A percentile compares a stretch with the other conserved stretches of the same genome.
Conservation (phyloP, 64 coral and sea anemone species). For the Stylophora pistillata region DNA sequence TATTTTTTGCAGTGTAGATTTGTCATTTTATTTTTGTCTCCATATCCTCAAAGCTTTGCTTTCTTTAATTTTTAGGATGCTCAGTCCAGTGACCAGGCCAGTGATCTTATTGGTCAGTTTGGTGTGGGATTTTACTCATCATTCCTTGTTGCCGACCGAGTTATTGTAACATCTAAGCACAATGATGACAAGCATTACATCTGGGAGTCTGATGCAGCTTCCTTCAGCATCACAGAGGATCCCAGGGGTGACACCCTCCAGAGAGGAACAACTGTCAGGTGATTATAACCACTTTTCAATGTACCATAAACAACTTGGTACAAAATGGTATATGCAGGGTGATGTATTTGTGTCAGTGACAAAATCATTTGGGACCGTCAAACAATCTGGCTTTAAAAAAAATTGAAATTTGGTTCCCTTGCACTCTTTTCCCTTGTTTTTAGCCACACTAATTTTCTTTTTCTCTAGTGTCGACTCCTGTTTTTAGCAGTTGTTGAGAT, state of each 20-base stretch:
- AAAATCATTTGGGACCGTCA: too few species aligned
- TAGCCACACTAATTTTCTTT: too few species aligned
- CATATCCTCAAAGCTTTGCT: neutral
- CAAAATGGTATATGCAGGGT: too few species aligned
- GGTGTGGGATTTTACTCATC: constrained; percentile 99
- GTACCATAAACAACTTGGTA: neutral
- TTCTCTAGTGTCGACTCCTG: too few species aligned
- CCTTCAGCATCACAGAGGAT: constrained; percentile 92
- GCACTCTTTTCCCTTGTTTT: neutral
- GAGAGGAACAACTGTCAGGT: constrained; percentile 99
- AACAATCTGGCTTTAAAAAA: too few species aligned
- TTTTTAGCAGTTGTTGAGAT: too few species aligned
- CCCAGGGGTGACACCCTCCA: constrained; percentile 86
- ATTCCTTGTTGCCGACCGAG: constrained; percentile 95
- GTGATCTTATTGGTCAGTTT: constrained; percentile 99
- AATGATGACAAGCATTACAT: constrained; percentile 99
- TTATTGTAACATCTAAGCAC: constrained; percentile 97
- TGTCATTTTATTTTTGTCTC: neutral
- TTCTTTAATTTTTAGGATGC: constrained; percentile 60
- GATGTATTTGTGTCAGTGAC: too few species aligned
- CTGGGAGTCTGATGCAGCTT: constrained; percentile 95
- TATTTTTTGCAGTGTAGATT: neutral
- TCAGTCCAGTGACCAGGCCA: constrained; percentile 56
- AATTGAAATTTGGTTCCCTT: neutral
- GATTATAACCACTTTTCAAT: constrained; percentile 5